Conservation (phyloP, 2,113 vertebrate species). For the Rhinoderma darwinii region DNA sequence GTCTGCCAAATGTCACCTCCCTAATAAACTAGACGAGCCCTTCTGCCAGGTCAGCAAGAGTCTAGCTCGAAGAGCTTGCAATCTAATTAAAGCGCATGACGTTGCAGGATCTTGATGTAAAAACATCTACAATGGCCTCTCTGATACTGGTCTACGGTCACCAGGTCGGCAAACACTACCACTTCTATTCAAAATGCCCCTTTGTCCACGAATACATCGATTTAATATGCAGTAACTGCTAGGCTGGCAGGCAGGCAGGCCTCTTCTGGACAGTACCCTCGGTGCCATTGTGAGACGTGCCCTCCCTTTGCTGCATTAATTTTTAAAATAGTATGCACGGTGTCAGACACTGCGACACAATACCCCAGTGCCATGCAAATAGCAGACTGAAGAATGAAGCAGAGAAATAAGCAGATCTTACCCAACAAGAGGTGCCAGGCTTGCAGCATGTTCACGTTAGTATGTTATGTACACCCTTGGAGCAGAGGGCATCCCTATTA, state of each 20-base stretch:
- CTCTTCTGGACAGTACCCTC: constrained; percentile 4
- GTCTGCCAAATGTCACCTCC: not conserved
- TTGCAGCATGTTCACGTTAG: constrained; percentile 45
- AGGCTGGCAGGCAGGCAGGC: constrained; percentile 3
- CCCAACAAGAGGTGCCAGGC: constrained; percentile 41
- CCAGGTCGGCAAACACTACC: not conserved
- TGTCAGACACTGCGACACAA: constrained; percentile 27
- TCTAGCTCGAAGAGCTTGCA: not conserved
- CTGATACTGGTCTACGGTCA: not conserved
- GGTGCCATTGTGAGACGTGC: constrained; percentile 36
- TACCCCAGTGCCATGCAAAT: not conserved
- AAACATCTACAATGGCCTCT: not conserved
- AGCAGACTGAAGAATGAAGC: not conserved
- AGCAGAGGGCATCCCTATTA: constrained; percentile 29
- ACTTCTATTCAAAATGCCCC: not conserved
- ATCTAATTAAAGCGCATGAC: not conserved
- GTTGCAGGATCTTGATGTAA: too few relatives aligned
- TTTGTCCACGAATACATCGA: not conserved
- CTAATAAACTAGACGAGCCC: not conserved
- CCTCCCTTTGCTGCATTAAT: constrained; percentile 42
- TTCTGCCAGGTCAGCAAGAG: not conserved
- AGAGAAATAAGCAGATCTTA: constrained; percentile 42
- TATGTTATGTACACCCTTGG: not conserved
- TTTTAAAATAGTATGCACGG: constrained; percentile 15
- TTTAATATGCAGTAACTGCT: not conserved